Conservation (phyloP, 2,888 invertebrate species). For the Euclidia mi region DNA sequence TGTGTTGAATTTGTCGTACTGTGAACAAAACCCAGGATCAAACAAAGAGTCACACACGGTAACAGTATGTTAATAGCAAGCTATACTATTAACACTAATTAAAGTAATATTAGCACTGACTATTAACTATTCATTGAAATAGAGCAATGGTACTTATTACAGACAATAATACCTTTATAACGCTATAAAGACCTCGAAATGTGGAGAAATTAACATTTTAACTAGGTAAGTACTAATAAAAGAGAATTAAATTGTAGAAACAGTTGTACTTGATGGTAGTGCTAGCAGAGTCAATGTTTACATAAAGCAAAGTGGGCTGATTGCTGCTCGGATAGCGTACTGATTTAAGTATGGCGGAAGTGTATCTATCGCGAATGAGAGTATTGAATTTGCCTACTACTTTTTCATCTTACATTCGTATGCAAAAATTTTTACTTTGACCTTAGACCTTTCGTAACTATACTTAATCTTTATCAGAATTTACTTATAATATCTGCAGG, state of each 20-base stretch:
- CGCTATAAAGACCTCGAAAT: slow-evolving; percentile 14
- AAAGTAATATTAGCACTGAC: slow-evolving; percentile 9
- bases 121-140: slow-evolving; percentile 13
- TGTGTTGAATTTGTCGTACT: slow-evolving; percentile 77
- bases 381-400: too few relatives aligned
- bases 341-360: too few relatives aligned
- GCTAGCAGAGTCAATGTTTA: too few relatives aligned
- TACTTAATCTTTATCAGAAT: too few relatives aligned
- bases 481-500: too few relatives aligned
- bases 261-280: neutral
- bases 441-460: too few relatives aligned
- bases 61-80: neutral
- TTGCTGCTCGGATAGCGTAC: neutral
- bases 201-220: slow-evolving; percentile 20
- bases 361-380: too few relatives aligned
- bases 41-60: slow-evolving; percentile 1
- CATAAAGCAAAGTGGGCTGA: too few relatives aligned
- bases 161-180: slow-evolving; percentile 18
- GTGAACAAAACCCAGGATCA: slow-evolving; percentile 62
- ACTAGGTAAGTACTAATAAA: slow-evolving; percentile 1
- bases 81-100: slow-evolving; percentile 4
- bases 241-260: neutral
- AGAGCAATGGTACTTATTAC: slow-evolving; percentile 3
- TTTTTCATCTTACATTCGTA: too few relatives aligned
- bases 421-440: too few relatives aligned